Evolutionary conservation across 2,797 vertebrate species (phyloP), one percentile per base, ranked within the genome.

Genomic region (Pampus argenteus): DNA sequence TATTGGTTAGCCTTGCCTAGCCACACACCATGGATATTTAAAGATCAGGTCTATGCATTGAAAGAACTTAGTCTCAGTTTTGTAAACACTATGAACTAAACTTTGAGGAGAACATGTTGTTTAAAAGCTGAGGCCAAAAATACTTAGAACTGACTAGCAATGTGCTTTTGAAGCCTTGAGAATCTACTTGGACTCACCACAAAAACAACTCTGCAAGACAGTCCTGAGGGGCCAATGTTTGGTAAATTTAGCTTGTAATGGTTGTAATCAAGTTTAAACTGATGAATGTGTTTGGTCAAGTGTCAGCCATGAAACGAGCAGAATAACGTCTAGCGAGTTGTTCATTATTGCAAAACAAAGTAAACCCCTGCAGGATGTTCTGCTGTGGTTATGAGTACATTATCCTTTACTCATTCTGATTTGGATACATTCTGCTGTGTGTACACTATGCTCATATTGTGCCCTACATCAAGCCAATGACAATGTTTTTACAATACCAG

Each of bases 401-500:
- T 40, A 59, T 62, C 13, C 34, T 49, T 77, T 38, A 31, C 38
- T 74, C 40, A 62, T 31, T 48, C 57, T 49, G 45, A 56, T 44
- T 47, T 73, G 48, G 45, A 79, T 73, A 73, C 57, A 71, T 71
- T 36, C 28, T 67, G 38, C 54, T 47, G 31, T 62, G 31, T 60
- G 56, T 69, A 55, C 73, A 47, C 66, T 61, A 18, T 66, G 76
- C 70, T 82, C 23, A 54, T 72, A 78, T 60, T 64, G 71, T 66
- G 56, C 18, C 54, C 31, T 26, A 56, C 70, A 75, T 17, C 48
- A 40, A 70, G 59, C 74, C 61, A 74, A 60, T 66, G 63, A 78
- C 50, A 69, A 55, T 84, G 84, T 90, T 91, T 86, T 76, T 15
- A 81, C 86, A 86, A 58, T 47, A 47, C 73, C 85, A 87, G 85